phyloP scores from a whole-genome alignment of 2,113 vertebrate species.

The Paracanthobrama guichenoti region DNA sequence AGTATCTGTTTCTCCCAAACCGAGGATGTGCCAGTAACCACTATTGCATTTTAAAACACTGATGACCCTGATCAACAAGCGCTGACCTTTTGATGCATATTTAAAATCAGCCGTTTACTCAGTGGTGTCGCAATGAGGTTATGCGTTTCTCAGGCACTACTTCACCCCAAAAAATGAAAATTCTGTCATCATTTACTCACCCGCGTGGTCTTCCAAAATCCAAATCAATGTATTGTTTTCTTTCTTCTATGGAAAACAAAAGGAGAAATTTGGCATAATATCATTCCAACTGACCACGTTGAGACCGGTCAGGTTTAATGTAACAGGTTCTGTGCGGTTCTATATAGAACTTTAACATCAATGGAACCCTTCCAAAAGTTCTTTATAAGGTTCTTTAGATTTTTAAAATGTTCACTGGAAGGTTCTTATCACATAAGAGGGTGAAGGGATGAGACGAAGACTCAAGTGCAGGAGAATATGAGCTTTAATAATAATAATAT shows the following conservation, averaged over 20 bases:
- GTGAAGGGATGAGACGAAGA: too few relatives aligned
- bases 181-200: neutral
- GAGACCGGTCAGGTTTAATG: neutral
- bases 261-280: neutral
- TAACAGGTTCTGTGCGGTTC: neutral
- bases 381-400: too few relatives aligned
- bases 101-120: slow-evolving; percentile 11
- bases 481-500: too few relatives aligned
- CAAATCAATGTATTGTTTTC: neutral
- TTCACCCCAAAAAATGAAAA: neutral
- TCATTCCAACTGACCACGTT: neutral
- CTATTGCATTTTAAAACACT: slow-evolving; percentile 33
- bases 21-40: slow-evolving; percentile 34
- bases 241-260: neutral
- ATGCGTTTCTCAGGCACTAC: slow-evolving; percentile 27
- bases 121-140: slow-evolving; percentile 33
- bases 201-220: neutral
- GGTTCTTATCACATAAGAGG: too few relatives aligned
- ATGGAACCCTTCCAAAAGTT: too few relatives aligned
- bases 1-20: slow-evolving; percentile 45
- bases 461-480: too few relatives aligned
- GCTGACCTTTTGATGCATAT: slow-evolving; percentile 27
- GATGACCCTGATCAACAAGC: slow-evolving; percentile 47
- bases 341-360: too few relatives aligned
- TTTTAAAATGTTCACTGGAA: too few relatives aligned